Conservation (phyloP, 2,888 invertebrate genomes). For the Lydus trimaculatus region DNA sequence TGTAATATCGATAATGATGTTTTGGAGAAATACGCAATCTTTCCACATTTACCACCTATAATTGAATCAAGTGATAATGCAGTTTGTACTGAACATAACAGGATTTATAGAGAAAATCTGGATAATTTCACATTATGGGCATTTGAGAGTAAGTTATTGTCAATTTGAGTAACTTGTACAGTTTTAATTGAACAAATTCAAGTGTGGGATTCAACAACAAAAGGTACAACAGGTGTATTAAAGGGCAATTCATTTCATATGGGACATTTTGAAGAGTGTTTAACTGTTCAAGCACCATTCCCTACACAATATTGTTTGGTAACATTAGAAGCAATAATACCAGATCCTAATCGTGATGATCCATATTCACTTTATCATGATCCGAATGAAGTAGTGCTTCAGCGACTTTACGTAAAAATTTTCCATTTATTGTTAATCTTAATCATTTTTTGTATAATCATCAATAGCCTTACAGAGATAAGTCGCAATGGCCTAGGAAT, state of each 20-base stretch:
- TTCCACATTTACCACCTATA: slow-evolving; percentile 47
- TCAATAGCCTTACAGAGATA: slow-evolving; percentile 45
- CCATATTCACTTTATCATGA: slow-evolving; percentile 45
- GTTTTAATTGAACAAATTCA: slow-evolving; percentile 32
- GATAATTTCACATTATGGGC: slow-evolving; percentile 67
- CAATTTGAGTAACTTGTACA: background rate
- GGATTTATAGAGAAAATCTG: slow-evolving; percentile 50
- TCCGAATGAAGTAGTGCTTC: slow-evolving; percentile 48
- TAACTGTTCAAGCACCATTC: slow-evolving; percentile 53
- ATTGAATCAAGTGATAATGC: slow-evolving; percentile 43
- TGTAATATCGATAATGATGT: background rate
- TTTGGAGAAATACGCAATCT: slow-evolving; percentile 26
- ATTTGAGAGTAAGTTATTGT: slow-evolving; percentile 63
- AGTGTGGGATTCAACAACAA: slow-evolving; percentile 70
- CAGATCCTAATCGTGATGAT: slow-evolving; percentile 44
- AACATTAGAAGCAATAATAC: slow-evolving; percentile 45
- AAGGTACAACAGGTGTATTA: slow-evolving; percentile 65
- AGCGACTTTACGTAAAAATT: slow-evolving; percentile 55
- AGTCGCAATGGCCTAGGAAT: slow-evolving; percentile 47
- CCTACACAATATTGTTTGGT: slow-evolving; percentile 55
- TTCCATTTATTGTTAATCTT: background rate
- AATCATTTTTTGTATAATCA: background rate
- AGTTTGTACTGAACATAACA: slow-evolving; percentile 47
- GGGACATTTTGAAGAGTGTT: slow-evolving; percentile 69
- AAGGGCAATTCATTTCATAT: slow-evolving; percentile 66